Evolutionary conservation across 1,140 invertebrate species (phyloP).

Genomic region (Harpegnathos saltator): DNA sequence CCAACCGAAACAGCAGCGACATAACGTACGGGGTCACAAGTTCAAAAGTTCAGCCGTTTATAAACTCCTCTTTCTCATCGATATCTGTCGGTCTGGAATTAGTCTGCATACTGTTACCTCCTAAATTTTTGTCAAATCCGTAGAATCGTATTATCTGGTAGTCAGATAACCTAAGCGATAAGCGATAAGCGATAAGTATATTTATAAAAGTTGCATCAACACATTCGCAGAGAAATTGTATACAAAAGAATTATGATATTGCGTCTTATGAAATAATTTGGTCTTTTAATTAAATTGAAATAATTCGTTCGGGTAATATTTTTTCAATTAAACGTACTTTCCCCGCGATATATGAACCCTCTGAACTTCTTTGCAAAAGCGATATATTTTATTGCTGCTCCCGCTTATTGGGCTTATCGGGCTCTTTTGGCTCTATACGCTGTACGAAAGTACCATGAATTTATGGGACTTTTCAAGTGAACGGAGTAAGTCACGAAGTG

Average conservation of each 20-base stretch:
- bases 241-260: neutral
- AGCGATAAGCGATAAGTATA: neutral
- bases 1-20: neutral
- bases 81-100: slow-evolving; percentile 43
- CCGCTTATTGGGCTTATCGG: neutral
- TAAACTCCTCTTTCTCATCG: slow-evolving; percentile 11
- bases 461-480: slow-evolving; percentile 10
- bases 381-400: neutral
- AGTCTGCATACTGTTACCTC: neutral
- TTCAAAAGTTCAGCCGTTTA: slow-evolving; percentile 77
- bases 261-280: neutral
- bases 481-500: neutral
- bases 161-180: too few species aligned
- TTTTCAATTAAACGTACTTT: neutral
- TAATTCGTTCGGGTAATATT: neutral
- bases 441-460: neutral
- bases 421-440: neutral
- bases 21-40: slow-evolving; percentile 72
- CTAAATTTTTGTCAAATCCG: neutral
- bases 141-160: neutral
- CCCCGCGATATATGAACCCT: neutral
- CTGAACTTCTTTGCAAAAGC: neutral
- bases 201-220: neutral
- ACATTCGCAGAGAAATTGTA: neutral
- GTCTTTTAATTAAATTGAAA: neutral